phyloP scores from a whole-genome alignment of 2,888 invertebrate species.

The Drosophila birchii region DNA sequence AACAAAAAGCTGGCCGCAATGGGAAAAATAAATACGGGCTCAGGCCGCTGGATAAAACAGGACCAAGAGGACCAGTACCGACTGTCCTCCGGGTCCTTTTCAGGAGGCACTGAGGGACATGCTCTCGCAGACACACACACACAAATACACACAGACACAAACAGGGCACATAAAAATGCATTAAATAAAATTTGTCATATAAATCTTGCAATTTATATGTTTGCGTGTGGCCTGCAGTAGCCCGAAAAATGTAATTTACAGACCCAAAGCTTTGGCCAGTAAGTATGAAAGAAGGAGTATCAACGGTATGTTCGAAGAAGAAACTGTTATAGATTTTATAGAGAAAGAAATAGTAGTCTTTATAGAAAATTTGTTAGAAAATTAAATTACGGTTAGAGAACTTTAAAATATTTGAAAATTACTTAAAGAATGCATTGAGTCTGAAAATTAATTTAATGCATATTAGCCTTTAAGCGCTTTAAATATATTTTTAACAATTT shows the following conservation, averaged over 20 bases:
- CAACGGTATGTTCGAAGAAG: slow-evolving; percentile 2
- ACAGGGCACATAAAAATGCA: slow-evolving; percentile 73
- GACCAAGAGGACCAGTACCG: slow-evolving; percentile 33
- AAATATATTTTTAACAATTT: not conserved
- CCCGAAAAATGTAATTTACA: slow-evolving; percentile 76
- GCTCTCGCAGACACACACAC: slow-evolving; percentile 10
- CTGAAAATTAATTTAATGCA: not conserved
- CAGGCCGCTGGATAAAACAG: slow-evolving; percentile 46
- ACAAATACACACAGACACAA: slow-evolving; percentile 21
- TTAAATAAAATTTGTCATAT: slow-evolving; percentile 80
- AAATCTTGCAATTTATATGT: slow-evolving; percentile 81
- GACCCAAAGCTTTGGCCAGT: slow-evolving; percentile 65
- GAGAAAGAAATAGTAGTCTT: not conserved
- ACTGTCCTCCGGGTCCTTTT: slow-evolving; percentile 41
- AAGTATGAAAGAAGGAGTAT: slow-evolving; percentile 7
- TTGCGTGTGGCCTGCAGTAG: slow-evolving; percentile 53
- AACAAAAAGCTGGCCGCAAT: slow-evolving; percentile 74
- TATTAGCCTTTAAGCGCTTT: not conserved
- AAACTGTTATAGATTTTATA: too few species aligned
- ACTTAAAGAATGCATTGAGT: not conserved
- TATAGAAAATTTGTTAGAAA: not conserved
- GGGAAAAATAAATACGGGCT: slow-evolving; percentile 74
- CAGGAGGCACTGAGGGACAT: slow-evolving; percentile 9
- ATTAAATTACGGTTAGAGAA: too few species aligned
- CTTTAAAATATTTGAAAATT: not conserved